Percentiles rank a stretch among this genome's conserved stretches.
Conservation (phyloP, 2,797 vertebrate species). For the Ctenosaura bakeri region DNA sequence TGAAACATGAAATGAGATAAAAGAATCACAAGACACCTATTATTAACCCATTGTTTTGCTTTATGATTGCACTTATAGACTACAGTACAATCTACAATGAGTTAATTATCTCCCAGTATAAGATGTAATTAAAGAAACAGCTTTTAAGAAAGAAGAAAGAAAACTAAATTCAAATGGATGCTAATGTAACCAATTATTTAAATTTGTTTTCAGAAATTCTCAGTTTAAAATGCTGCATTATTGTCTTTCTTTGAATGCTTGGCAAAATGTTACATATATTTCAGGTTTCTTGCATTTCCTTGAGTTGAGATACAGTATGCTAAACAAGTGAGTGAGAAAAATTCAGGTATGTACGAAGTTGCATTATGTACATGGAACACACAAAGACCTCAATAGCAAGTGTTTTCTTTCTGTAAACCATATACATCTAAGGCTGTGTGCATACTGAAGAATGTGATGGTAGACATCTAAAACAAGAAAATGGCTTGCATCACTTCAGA, state of each 20-base stretch:
- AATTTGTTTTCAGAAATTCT: slow-evolving; percentile 54
- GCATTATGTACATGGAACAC: not conserved
- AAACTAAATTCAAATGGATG: slow-evolving; percentile 63
- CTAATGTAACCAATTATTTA: slow-evolving; percentile 69
- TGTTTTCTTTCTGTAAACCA: not conserved
- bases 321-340: not conserved
- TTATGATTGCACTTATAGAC: slow-evolving; percentile 72
- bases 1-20: slow-evolving; percentile 74
- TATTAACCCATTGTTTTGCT: slow-evolving; percentile 77
- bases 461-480: not conserved
- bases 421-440: not conserved
- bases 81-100: slow-evolving; percentile 71
- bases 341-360: not conserved
- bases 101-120: slow-evolving; percentile 58
- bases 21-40: slow-evolving; percentile 67
- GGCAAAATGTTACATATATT: slow-evolving; percentile 46
- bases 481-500: not conserved
- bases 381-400: not conserved
- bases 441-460: not conserved
- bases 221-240: slow-evolving; percentile 56
- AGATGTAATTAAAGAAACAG: slow-evolving; percentile 68
- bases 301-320: not conserved
- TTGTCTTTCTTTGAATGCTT: slow-evolving; percentile 65
- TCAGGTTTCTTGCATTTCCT: not conserved
- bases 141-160: slow-evolving; percentile 22